phyloP scores from a whole-genome alignment of 2,888 invertebrate species.

The Dastarcus helophoroides region DNA sequence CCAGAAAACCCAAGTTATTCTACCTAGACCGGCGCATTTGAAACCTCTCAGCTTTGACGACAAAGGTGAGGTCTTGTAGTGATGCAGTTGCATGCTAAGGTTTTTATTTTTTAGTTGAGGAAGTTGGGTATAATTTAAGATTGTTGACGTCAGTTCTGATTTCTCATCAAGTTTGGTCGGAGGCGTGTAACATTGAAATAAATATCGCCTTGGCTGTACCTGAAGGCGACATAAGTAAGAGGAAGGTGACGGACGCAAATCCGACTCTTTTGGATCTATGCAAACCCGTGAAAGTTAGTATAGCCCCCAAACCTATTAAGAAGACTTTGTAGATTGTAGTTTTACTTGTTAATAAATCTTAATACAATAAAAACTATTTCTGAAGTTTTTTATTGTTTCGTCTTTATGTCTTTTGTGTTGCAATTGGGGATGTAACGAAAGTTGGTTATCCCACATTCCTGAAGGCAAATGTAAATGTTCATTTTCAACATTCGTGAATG shows the following conservation, averaged over 20 bases:
- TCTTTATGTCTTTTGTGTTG: no score
- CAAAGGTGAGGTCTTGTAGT: no score
- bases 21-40: conserved; percentile 68
- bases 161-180: conserved; percentile 88
- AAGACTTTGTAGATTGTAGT: conserved; percentile 35
- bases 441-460: no score
- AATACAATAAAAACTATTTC: no score
- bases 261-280: conserved; percentile 66
- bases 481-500: no score
- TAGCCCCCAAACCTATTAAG: conserved; percentile 81
- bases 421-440: no score
- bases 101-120: conserved; percentile 3
- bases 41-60: conserved; percentile 50
- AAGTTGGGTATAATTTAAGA: conserved; percentile 50
- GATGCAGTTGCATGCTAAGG: background rate
- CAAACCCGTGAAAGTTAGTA: conserved; percentile 74
- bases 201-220: conserved; percentile 70
- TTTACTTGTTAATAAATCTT: conserved; percentile 2
- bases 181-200: conserved; percentile 80
- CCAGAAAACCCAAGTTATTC: conserved; percentile 71
- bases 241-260: conserved; percentile 35
- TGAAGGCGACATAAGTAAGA: conserved; percentile 40
- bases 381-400: no score
- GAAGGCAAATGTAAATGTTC: no score
- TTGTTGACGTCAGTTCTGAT: conserved; percentile 78